These are phyloP conservation scores for Etheostoma spectabile DNA, from an alignment of 2,113 vertebrate genomes.

Conservation along the genomic window DNA sequence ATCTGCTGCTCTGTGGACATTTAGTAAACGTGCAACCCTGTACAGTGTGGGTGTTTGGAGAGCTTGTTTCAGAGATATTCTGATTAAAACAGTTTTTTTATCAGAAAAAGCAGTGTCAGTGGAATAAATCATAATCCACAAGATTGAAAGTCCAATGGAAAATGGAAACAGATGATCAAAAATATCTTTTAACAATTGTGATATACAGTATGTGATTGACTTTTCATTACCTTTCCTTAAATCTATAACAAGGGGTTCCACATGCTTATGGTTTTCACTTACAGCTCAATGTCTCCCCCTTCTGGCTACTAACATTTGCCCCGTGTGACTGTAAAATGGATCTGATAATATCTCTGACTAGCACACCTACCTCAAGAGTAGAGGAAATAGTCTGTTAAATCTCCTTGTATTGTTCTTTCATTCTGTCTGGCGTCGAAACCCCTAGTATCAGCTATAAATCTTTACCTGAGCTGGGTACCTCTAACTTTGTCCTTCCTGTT, in stretches of 20 bases:
- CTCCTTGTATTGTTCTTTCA: neutral
- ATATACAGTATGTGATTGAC: neutral
- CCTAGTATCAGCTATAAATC: neutral
- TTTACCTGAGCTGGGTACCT: neutral
- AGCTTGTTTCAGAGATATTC: neutral
- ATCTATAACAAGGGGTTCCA: neutral
- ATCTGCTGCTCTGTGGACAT: constrained; percentile 3
- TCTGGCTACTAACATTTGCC: constrained; percentile 40
- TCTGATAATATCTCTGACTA: neutral
- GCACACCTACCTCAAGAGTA: neutral
- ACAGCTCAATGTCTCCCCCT: constrained; percentile 70
- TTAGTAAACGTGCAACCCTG: neutral
- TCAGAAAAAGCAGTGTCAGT: neutral
- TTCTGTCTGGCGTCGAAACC: neutral
- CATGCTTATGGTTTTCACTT: neutral
- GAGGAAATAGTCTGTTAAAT: neutral
- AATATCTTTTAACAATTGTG: neutral
- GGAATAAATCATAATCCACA: neutral
- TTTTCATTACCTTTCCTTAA: neutral
- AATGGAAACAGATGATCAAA: neutral
- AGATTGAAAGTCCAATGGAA: neutral
- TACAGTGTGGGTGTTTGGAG: neutral
- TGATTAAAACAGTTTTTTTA: neutral
- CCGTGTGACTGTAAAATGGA: neutral
- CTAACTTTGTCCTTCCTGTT: constrained; percentile 19